Base-by-base conservation (phyloP, 2,888 invertebrate species). In the Sarcophaga carnaria region DNA sequence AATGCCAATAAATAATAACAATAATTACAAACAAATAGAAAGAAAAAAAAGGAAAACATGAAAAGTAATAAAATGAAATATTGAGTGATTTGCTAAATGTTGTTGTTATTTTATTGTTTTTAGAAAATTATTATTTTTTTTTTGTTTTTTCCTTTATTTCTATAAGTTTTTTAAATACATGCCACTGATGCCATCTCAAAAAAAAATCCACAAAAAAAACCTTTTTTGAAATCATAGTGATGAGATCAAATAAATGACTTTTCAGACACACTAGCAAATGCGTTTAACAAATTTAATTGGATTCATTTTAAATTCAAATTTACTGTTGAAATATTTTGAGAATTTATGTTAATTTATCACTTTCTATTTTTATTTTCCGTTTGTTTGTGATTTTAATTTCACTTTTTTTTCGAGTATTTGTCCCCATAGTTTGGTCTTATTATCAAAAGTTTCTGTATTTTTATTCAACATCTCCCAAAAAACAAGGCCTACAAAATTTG, bases 261-360 rank as follows among this genome's bases (percentile, higher is more conserved):
- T 54, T 1, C 37, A 10, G 37, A 10, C 37, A 54, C 54, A 54
- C 54, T 54, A 54, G 10, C 17, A 60, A 60, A 27, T 62, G 47
- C 12, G 66, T 47, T 22, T 27, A 25, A 66, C 25, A 14, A 72
- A 37, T 45, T 72, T 62, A 47, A 54, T 78, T 78, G 14, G n/a
- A 66, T 62, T 64, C 66, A 67, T 72, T 72, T 74, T 12, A 37
- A 63, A 83, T 67, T 67, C 72, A 78, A 72, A 83, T 78, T 74
- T 79, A 12, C 77, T 78, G n/a, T 76, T 54, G 27, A 82, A 63
- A 66, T 82, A 82, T 76, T 82, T 76, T 72, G 76, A 83, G 79
- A 86, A 86, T 87, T 83, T 71, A 80, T 81, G 74, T 75, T 49
- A 78, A 87, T 84, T 80, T 72, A 54, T 84, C 71, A 87, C 80